Evolutionary conservation across 1,140 invertebrate species (phyloP).

Genomic region (Magallana ariakensis): DNA sequence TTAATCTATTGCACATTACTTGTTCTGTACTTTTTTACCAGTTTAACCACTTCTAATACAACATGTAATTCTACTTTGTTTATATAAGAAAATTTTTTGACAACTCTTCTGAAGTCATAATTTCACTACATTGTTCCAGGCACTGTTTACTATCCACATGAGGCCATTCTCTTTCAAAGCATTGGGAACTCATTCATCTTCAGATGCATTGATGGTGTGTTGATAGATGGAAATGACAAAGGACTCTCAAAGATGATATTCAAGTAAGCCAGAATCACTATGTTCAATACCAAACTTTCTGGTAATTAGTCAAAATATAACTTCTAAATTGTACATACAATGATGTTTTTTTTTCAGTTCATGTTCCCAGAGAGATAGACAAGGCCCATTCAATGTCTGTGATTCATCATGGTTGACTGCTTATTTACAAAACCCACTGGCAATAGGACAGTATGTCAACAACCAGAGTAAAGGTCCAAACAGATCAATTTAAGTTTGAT

Average conservation of each 20-base stretch:
- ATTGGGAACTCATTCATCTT: conserved; percentile 81
- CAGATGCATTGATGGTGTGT: conserved; percentile 79
- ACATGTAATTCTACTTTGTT: too few species aligned
- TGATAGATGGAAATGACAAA: conserved; percentile 81
- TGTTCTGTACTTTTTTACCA: background rate
- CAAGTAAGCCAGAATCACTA: conserved; percentile 67
- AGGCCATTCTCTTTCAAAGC: conserved; percentile 81
- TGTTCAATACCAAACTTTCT: background rate
- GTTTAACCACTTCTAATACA: conserved; percentile 3
- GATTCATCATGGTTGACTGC: conserved; percentile 80
- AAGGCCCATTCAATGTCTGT: conserved; percentile 74
- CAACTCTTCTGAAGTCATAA: background rate
- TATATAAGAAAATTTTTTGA: background rate
- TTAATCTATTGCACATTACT: too few species aligned
- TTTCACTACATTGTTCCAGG: conserved; percentile 66
- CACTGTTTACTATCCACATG: conserved; percentile 78
- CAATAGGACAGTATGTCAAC: conserved; percentile 81
- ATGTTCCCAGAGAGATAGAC: conserved; percentile 78
- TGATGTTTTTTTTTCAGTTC: conserved; percentile 69
- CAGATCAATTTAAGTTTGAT: background rate
- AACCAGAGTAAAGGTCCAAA: conserved; percentile 77
- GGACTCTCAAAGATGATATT: conserved; percentile 79
- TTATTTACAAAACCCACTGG: conserved; percentile 78
- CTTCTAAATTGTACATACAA: too few species aligned
- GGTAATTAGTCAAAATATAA: background rate